Evolutionary conservation across 2,113 vertebrate genomes (phyloP).

Genomic region (Abramis brama): DNA sequence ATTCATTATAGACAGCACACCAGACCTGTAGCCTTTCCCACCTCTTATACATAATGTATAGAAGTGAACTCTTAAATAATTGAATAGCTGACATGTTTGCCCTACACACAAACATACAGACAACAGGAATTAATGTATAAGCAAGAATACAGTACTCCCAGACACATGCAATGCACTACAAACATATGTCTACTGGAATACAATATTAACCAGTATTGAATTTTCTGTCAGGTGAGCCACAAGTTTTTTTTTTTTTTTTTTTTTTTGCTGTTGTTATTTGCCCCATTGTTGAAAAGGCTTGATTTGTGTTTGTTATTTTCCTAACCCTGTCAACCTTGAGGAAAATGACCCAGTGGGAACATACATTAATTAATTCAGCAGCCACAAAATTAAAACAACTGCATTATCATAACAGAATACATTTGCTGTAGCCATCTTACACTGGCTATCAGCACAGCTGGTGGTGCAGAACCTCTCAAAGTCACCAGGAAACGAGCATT

Average conservation of each 20-base stretch:
- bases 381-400: conserved; percentile 48
- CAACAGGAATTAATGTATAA: not conserved
- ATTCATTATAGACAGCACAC: conserved; percentile 21
- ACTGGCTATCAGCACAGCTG: not conserved
- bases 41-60: conserved; percentile 27
- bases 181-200: not conserved
- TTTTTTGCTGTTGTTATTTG: not conserved
- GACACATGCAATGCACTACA: not conserved
- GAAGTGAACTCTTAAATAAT: conserved; percentile 37
- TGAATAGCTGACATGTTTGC: conserved; percentile 27
- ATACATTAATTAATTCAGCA: conserved; percentile 54
- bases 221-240: not conserved
- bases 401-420: conserved; percentile 53
- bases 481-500: conserved; percentile 13
- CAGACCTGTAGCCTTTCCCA: conserved; percentile 9
- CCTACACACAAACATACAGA: conserved; percentile 20
- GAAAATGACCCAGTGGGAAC: conserved; percentile 10
- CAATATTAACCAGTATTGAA: not conserved
- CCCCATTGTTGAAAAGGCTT: not conserved
- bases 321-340: conserved; percentile 45
- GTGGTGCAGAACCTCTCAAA: conserved; percentile 30
- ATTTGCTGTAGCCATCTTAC: conserved; percentile 19
- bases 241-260: not conserved
- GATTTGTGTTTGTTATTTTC: conserved; percentile 28
- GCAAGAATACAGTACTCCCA: not conserved